Conservation (phyloP, 2,888 invertebrate genomes). For the Resseliella maxima region DNA sequence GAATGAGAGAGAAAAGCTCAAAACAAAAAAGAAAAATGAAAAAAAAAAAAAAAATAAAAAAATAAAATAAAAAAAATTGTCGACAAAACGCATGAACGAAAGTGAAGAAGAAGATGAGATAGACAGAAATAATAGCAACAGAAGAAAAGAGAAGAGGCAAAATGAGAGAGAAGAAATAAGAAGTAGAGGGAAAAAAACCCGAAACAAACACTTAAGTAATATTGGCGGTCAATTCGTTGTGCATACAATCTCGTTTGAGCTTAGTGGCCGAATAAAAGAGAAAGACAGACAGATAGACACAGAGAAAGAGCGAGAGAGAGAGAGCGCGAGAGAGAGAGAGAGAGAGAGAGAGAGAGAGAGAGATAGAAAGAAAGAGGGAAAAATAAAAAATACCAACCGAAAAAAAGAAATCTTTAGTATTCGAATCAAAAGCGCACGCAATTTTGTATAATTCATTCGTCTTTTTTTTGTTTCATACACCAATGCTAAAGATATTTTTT, state of each 20-base stretch:
- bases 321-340: too few species aligned
- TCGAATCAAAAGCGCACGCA: too few species aligned
- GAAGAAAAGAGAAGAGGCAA: background rate
- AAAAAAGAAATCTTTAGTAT: too few species aligned
- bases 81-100: background rate
- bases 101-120: background rate
- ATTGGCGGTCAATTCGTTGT: constrained; percentile 45
- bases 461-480: too few species aligned
- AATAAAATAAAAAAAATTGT: background rate
- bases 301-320: too few species aligned
- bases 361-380: too few species aligned
- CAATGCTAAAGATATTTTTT: too few species aligned
- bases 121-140: background rate
- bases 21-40: background rate
- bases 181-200: constrained; percentile 46
- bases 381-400: too few species aligned
- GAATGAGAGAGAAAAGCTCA: background rate
- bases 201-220: constrained; percentile 42
- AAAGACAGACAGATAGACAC: background rate
- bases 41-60: background rate
- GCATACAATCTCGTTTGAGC: constrained; percentile 39
- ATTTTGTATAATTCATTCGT: too few species aligned
- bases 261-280: background rate
- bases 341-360: too few species aligned
- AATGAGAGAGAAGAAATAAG: background rate